Evolutionary conservation across 2,797 vertebrate species (phyloP).

Genomic region (Gallinago stenura): DNA sequence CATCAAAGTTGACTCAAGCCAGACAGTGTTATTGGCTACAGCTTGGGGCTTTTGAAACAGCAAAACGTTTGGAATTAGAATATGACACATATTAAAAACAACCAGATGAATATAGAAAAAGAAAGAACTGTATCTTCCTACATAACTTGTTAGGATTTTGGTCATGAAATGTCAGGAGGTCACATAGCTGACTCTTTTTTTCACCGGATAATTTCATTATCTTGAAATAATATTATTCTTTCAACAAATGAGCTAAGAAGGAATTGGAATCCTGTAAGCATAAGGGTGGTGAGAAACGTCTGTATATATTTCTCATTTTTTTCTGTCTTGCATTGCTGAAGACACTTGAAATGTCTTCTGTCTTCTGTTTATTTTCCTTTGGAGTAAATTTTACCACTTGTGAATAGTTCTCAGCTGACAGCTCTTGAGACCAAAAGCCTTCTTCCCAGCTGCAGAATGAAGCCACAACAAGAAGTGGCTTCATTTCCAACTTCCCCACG

Average conservation of each 20-base stretch:
- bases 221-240: neutral
- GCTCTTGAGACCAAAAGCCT: neutral
- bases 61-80: neutral
- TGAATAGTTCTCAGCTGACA: neutral
- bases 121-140: neutral
- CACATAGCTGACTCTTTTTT: neutral
- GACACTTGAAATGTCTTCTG: neutral
- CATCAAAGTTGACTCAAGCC: neutral
- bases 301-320: neutral
- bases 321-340: neutral
- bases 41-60: neutral
- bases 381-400: neutral
- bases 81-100: neutral
- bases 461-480: neutral
- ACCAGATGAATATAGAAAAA: neutral
- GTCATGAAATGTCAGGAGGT: neutral
- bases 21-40: neutral
- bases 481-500: neutral
- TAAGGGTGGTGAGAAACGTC: neutral
- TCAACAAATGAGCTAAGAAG: neutral
- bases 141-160: neutral
- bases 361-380: neutral
- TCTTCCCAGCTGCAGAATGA: neutral
- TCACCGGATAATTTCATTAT: neutral
- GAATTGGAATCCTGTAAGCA: neutral